Percentiles rank a stretch among this genome's conserved stretches.
Conservation (phyloP, 2,888 invertebrate species). For the Perizoma affinitatum region DNA sequence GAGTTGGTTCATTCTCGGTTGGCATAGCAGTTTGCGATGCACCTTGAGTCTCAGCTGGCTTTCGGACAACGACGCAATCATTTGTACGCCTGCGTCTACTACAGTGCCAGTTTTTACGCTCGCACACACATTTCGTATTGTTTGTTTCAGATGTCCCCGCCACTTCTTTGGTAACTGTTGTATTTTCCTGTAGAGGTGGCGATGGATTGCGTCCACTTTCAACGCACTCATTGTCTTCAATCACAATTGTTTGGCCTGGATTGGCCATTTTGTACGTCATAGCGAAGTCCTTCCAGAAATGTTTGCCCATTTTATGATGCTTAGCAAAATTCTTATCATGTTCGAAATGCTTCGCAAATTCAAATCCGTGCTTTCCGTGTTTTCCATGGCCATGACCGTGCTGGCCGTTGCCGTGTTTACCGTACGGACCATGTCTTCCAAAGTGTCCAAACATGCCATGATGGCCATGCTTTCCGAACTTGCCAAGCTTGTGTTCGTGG, state of each 20-base stretch:
- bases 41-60: constrained; percentile 25
- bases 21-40: constrained; percentile 10
- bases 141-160: constrained; percentile 18
- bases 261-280: constrained; percentile 24
- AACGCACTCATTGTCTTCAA: constrained; percentile 25
- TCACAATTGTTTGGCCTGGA: constrained; percentile 33
- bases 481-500: constrained; percentile 19
- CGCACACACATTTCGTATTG: constrained; percentile 25
- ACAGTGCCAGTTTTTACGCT: constrained; percentile 25
- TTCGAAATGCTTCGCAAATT: constrained; percentile 20
- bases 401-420: constrained; percentile 30
- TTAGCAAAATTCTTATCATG: constrained; percentile 20
- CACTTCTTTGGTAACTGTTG: constrained; percentile 12
- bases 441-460: constrained; percentile 29
- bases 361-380: constrained; percentile 29
- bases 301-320: constrained; percentile 35
- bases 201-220: constrained; percentile 32
- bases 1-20: constrained; percentile 32
- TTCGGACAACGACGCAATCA: constrained; percentile 19
- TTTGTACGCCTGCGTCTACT: constrained; percentile 14
- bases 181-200: constrained; percentile 23
- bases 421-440: constrained; percentile 39
- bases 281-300: constrained; percentile 32
- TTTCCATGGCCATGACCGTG: constrained; percentile 25
- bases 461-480: constrained; percentile 3